Evolutionary conservation across 2,797 vertebrate genomes (phyloP).

Genomic region (Enteromius mattozi): DNA sequence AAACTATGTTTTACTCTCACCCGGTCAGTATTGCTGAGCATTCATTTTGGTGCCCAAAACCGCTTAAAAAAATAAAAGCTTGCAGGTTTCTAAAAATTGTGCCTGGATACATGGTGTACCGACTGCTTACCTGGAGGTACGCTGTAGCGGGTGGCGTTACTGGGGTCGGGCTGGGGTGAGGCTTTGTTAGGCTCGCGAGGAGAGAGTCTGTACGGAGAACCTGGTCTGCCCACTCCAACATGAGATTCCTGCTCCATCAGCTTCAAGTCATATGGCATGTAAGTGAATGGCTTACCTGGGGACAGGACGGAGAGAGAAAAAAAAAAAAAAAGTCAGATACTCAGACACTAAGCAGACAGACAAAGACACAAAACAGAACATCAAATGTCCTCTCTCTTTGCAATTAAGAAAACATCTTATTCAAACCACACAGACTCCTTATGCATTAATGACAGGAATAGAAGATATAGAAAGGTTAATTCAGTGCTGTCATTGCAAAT

Average conservation of each 20-base stretch:
- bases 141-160: constrained; percentile 81
- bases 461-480: neutral
- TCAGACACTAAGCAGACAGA: constrained; percentile 62
- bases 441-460: neutral
- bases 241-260: constrained; percentile 88
- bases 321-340: constrained; percentile 49
- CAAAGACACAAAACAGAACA: neutral
- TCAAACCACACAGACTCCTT: neutral
- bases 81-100: neutral
- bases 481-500: neutral
- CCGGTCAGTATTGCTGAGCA: neutral
- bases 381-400: neutral
- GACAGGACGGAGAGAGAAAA: constrained; percentile 3
- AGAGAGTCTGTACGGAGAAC: constrained; percentile 88
- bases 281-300: constrained; percentile 88
- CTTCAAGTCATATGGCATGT: constrained; percentile 89
- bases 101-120: neutral
- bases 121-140: constrained; percentile 86
- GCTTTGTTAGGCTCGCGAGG: constrained; percentile 87
- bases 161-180: constrained; percentile 84
- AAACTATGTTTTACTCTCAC: neutral
- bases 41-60: neutral
- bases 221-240: constrained; percentile 80
- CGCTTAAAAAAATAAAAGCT: neutral
- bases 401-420: neutral